phyloP scores from a whole-genome alignment of 2,113 vertebrate species.

The Passer montanus region DNA sequence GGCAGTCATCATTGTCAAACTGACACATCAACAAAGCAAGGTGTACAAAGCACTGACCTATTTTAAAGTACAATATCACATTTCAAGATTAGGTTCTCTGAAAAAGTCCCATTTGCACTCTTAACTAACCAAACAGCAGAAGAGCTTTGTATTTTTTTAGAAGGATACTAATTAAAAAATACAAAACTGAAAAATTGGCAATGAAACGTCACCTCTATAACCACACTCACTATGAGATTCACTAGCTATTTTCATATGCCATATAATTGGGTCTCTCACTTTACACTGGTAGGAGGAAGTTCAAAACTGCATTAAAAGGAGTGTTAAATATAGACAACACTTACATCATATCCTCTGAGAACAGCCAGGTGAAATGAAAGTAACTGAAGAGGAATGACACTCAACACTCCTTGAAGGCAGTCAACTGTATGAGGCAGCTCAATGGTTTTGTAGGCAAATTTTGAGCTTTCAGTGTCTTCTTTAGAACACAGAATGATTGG shows the following conservation, averaged over 20 bases:
- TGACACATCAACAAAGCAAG: neutral
- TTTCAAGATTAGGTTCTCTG: neutral
- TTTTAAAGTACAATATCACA: neutral
- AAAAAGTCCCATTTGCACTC: neutral
- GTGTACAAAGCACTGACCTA: neutral
- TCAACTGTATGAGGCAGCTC: conserved; percentile 92
- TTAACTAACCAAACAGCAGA: neutral
- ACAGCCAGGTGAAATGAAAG: conserved; percentile 96
- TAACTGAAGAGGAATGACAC: conserved; percentile 92
- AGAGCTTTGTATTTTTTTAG: neutral
- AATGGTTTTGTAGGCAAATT: conserved; percentile 88
- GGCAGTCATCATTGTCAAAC: neutral
- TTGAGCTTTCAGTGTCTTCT: conserved; percentile 85
- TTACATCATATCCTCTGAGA: conserved; percentile 92
- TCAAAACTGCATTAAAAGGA: neutral
- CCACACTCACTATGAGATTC: neutral
- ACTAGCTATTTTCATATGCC: neutral
- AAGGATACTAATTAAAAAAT: neutral
- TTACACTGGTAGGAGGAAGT: neutral
- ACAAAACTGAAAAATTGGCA: neutral
- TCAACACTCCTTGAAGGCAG: conserved; percentile 93
- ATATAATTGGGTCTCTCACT: neutral
- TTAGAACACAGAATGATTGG: conserved; percentile 92
- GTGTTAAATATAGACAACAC: conserved; percentile 49
- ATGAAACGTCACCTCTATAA: neutral